Base-by-base conservation (phyloP, 2,888 invertebrate genomes). In the Agrochola macilenta region DNA sequence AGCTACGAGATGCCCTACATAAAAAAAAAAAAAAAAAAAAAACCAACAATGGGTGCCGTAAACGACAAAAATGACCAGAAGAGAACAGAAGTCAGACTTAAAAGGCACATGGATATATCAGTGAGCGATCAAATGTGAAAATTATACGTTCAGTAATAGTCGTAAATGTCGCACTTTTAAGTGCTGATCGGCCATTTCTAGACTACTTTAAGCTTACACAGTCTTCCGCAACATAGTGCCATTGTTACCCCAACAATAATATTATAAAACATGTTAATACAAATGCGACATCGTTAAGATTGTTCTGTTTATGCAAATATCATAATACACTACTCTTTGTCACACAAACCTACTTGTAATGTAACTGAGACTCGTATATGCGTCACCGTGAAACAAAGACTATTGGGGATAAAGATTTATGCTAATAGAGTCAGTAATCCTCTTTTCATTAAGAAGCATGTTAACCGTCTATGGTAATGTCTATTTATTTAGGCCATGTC, bases 241-340 rank as follows among this genome's bases (percentile, higher is more conserved):
- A 76, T 78, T 87, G 81, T 85, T 61, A 43, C 64, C n/a, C 26
- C 73, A 58, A 79, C 58, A 68, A 74, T 60, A 30, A 74, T 74
- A 68, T 83, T 83, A 81, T 77, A 79, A 77, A 78, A 78, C 83
- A 46, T 69, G 77, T 69, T 82, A 85, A 87, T 88, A 76, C 69
- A 79, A 77, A 76, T 75, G 75, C 79, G 76, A 49, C 81, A 84
- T 79, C 64, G 78, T 81, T 73, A 65, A 63, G 66, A 86, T 68
- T 72, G 64, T 78, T 81, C 61, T 75, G 78, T 70, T 79, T 77
- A 82, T 82, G 84, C 81, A 83, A 87, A 88, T 86, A 84, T 82
- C 77, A 79, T 82, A 87, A 85, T 81, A 81, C 74, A 76, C 70
- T 79, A 82, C 77, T 79, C 82, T 83, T 88, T 88, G 88, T 85